Evolutionary conservation across 30 jellyfish, hydroid and myxozoan genomes (phyloP).

Genomic region (Pelagia noctiluca): DNA sequence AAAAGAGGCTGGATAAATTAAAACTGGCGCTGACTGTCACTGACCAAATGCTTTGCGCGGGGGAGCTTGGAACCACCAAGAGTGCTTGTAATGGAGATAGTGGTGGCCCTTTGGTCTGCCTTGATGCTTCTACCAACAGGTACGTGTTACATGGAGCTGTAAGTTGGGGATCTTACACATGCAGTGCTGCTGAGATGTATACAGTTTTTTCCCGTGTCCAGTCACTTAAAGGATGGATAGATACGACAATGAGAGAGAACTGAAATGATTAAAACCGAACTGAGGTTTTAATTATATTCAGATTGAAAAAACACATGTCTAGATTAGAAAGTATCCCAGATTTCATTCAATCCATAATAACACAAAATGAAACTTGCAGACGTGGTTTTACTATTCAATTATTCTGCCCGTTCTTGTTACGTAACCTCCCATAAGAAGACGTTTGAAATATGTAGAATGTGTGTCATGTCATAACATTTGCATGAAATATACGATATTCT

Average conservation of each 20-base stretch:
- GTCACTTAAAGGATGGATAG: conserved; percentile 14
- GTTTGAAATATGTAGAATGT: too few species aligned
- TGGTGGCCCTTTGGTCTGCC: conserved; percentile 65
- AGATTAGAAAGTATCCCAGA: too few species aligned
- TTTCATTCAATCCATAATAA: too few species aligned
- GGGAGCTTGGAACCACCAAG: not conserved
- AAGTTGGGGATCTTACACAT: conserved; percentile 57
- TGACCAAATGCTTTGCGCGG: conserved; percentile 44
- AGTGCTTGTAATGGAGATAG: conserved; percentile 57
- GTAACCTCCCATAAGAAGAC: too few species aligned
- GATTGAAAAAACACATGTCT: too few species aligned
- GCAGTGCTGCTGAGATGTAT: conserved; percentile 12
- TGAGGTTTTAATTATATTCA: not conserved
- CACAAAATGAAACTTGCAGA: too few species aligned
- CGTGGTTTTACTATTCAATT: too few species aligned
- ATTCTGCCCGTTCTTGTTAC: too few species aligned
- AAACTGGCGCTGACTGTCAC: not conserved
- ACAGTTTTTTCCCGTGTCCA: conserved; percentile 42
- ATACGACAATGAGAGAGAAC: not conserved
- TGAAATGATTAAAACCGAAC: too few species aligned
- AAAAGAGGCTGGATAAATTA: conserved; percentile 2
- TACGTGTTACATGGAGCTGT: conserved; percentile 49
- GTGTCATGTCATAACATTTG: too few species aligned
- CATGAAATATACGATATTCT: too few species aligned
- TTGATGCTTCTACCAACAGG: not conserved